Conservation (phyloP, 1,140 invertebrate genomes). For the Philaenus spumarius region DNA sequence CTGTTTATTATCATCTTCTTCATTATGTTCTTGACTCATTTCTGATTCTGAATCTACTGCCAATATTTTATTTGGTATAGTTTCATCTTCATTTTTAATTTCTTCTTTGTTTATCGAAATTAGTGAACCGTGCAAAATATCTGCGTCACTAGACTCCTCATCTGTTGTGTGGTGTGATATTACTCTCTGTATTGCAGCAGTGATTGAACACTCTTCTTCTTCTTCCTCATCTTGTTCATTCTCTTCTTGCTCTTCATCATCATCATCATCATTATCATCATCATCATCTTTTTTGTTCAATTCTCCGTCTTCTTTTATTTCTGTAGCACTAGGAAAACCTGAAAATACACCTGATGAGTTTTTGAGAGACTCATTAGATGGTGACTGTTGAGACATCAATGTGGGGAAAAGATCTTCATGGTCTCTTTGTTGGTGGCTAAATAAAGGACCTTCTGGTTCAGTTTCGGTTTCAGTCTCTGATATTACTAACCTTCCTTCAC, state of each 20-base stretch:
- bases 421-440: conserved; percentile 8
- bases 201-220: no score
- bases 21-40: no score
- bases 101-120: conserved; percentile 17
- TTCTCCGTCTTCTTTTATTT: background rate
- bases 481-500: conserved; percentile 45
- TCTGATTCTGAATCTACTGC: no score
- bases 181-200: no score
- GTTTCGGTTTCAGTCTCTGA: conserved; percentile 49
- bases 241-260: conserved; percentile 29
- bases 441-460: conserved; percentile 27
- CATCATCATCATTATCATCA: conserved; percentile 26
- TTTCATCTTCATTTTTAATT: conserved; percentile 18
- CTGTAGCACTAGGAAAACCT: conserved; percentile 25
- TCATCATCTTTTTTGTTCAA: conserved; percentile 15
- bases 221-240: conserved; percentile 25
- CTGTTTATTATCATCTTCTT: no score
- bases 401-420: conserved; percentile 14
- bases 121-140: no score
- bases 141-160: no score
- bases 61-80: no score
- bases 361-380: background rate
- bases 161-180: no score
- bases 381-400: background rate
- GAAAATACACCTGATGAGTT: background rate